Base-by-base conservation (phyloP, 2,113 vertebrate genomes). In the Paraplagusia blochii region DNA sequence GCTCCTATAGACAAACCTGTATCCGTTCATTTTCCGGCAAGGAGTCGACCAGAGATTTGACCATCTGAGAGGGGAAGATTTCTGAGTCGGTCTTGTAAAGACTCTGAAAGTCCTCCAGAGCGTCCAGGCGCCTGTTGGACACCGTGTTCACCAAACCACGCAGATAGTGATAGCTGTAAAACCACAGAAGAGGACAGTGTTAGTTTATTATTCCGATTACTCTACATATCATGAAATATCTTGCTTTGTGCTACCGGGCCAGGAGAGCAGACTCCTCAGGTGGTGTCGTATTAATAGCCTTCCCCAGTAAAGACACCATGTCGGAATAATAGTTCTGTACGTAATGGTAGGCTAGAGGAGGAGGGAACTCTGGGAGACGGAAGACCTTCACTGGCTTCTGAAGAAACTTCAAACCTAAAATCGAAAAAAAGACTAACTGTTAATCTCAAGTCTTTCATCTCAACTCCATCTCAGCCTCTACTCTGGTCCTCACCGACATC, bases 51-150 rank as follows among this genome's bases (percentile, higher is more conserved):
- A 94, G 71, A 11, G 89, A 85, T 77, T 87, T 90, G 15, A 96
- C 94, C 50, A 98, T 90, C 18, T 94, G 93, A 1, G 83, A 86
- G 0, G 97, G 97, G 59, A 99, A 98, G 72, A 98, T 94, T 18
- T 91, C 80, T 0, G 93, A 82, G 74, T 99, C 97, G 0, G 94
- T 98, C 83, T 92, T 96, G 47, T 95, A 93, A n/a, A 99, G 91
- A 72, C 88, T 95, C 88, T 98, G 94, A 79, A 99, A 98, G 71
- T 99, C 96, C 47, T 88, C 86, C 57, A 99, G 89, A 1, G 96
- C 97, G 0, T 88, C 89, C 42, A 98, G 87, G 4, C 90, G 91
- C 40, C 82, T 92, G 11, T 93, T 94, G 51, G 92, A 92, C 79
- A 92, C 93, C 7, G 91, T 88, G 61, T 91, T 90, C 9, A 97